A percentile compares a stretch with the other conserved stretches of the same genome.
Conservation (phyloP, 2,797 vertebrate genomes). For the Phaenicophaeus curvirostris region DNA sequence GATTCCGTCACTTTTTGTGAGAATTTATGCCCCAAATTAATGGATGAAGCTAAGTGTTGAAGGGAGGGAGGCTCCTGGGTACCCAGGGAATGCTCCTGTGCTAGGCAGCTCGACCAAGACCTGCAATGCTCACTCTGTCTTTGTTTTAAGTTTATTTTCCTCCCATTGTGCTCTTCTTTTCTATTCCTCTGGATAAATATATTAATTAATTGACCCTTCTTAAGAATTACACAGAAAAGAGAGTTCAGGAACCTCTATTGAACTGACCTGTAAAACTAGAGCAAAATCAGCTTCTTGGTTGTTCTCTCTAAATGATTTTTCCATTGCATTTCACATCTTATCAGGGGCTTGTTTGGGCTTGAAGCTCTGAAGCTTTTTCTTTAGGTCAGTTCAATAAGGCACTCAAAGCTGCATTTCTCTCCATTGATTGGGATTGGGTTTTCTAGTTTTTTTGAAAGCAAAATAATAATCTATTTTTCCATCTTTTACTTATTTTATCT, state of each 20-base stretch:
- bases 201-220: constrained; percentile 66
- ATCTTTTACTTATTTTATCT: background rate
- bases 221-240: constrained; percentile 38
- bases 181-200: constrained; percentile 42
- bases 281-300: constrained; percentile 66
- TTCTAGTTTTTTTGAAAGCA: background rate
- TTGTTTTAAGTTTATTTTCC: constrained; percentile 50
- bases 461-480: background rate
- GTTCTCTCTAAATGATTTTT: constrained; percentile 69
- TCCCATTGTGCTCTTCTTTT: background rate
- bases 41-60: background rate
- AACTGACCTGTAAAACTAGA: constrained; percentile 59
- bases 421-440: constrained; percentile 49
- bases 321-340: constrained; percentile 71
- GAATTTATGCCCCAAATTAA: constrained; percentile 43
- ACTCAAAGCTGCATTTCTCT: constrained; percentile 59
- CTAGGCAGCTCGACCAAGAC: background rate
- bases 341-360: constrained; percentile 61
- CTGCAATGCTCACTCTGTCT: background rate
- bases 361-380: constrained; percentile 61
- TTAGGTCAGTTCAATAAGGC: constrained; percentile 67
- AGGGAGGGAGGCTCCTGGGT: background rate
- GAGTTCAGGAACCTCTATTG: constrained; percentile 65
- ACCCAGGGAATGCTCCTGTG: background rate
- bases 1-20: background rate